Evolutionary conservation across 1,140 invertebrate genomes (phyloP).

Genomic region (Neodiprion pinetum): DNA sequence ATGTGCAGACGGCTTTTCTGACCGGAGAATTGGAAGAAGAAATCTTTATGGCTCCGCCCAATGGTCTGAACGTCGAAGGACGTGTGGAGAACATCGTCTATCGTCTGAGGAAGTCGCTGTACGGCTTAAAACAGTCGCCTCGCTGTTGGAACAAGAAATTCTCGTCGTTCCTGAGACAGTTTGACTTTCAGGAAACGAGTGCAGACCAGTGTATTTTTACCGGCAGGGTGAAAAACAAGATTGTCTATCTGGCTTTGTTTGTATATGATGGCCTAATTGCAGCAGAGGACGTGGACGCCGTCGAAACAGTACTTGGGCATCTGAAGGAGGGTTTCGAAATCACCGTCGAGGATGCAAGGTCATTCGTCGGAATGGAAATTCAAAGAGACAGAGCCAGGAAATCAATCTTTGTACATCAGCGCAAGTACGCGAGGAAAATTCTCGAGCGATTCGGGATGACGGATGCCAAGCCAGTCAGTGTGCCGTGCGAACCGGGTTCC

Average conservation of each 20-base stretch:
- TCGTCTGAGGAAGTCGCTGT: slow-evolving; percentile 32
- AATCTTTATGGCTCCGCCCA: slow-evolving; percentile 36
- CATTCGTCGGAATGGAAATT: slow-evolving; percentile 11
- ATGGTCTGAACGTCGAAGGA: slow-evolving; percentile 31
- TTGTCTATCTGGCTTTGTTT: slow-evolving; percentile 15
- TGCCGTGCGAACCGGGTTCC: neutral
- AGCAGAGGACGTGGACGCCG: neutral
- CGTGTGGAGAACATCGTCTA: slow-evolving; percentile 28
- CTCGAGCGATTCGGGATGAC: neutral
- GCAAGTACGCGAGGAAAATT: slow-evolving; percentile 2
- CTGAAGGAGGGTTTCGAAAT: slow-evolving; percentile 11
- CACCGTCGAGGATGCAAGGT: neutral
- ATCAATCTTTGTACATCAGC: neutral
- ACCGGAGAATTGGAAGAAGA: slow-evolving; percentile 24
- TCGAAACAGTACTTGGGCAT: slow-evolving; percentile 9
- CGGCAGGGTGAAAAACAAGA: neutral
- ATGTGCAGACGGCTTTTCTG: slow-evolving; percentile 27
- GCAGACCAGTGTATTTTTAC: slow-evolving; percentile 19
- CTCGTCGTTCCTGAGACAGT: slow-evolving; percentile 12
- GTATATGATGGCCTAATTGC: slow-evolving; percentile 18
- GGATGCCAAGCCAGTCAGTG: neutral
- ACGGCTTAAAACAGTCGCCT: slow-evolving; percentile 24
- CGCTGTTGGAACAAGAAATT: slow-evolving; percentile 18
- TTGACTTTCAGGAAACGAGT: slow-evolving; percentile 7
- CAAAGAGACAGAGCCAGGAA: neutral